Evolutionary conservation across 2,113 vertebrate genomes (phyloP).

Genomic region (Spheniscus mendiculus): DNA sequence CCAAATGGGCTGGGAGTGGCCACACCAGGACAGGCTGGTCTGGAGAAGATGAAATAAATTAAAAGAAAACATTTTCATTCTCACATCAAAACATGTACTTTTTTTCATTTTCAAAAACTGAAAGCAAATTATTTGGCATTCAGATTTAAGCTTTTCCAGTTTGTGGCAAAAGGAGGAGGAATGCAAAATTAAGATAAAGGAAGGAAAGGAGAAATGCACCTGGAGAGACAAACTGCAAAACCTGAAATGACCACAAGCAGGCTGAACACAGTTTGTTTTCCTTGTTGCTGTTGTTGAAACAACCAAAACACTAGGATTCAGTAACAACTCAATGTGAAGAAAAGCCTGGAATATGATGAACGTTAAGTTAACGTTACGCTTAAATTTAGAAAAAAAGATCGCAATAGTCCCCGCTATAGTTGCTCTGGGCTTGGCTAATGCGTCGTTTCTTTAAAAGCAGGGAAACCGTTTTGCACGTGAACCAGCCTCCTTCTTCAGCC

Average conservation of each 20-base stretch:
- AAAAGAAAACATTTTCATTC: not conserved
- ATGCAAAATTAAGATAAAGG: not conserved
- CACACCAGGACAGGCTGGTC: not conserved
- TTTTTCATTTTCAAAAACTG: not conserved
- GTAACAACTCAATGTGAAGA: not conserved
- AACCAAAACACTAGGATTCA: not conserved
- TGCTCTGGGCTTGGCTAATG: not conserved
- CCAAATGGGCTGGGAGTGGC: not conserved
- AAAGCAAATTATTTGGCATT: not conserved
- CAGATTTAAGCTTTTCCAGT: not conserved
- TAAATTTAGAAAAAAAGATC: rapidly evolving
- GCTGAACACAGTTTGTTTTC: not conserved
- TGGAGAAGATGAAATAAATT: not conserved
- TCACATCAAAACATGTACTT: not conserved
- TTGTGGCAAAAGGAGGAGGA: not conserved
- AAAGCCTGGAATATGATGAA: not conserved
- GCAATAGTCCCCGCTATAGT: rapidly evolving
- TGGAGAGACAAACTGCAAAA: not conserved
- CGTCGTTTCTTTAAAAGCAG: not conserved
- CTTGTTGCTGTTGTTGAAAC: not conserved
- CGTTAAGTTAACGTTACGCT: not conserved
- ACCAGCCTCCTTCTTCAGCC: not conserved
- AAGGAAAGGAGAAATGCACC: not conserved
- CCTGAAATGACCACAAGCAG: not conserved
- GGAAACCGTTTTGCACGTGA: not conserved